phyloP scores from a whole-genome alignment of 2,888 invertebrate species.

The Stictocephala bisonia region DNA sequence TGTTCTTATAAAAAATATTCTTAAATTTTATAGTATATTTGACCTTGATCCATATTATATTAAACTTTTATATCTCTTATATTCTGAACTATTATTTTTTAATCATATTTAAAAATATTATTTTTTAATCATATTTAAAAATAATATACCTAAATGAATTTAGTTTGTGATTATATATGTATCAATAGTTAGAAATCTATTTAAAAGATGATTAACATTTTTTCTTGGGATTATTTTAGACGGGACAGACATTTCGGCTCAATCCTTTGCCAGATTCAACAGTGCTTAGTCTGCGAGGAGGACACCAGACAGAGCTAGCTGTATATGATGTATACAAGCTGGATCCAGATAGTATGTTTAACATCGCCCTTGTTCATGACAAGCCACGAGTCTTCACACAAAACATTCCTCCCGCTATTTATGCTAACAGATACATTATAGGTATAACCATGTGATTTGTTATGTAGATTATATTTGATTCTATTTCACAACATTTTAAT shows the following conservation, averaged over 20 bases:
- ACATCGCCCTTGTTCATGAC: constrained; percentile 65
- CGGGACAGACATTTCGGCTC: constrained; percentile 72
- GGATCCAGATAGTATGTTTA: constrained; percentile 60
- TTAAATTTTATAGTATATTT: too few relatives aligned
- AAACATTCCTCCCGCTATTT: constrained; percentile 75
- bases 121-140: background rate
- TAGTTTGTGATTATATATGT: too few relatives aligned
- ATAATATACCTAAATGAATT: background rate
- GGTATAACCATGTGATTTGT: constrained; percentile 61
- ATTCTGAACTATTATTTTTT: too few relatives aligned
- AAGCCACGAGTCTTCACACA: constrained; percentile 67
- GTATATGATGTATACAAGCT: constrained; percentile 74
- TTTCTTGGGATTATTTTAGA: constrained; percentile 55
- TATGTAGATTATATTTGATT: background rate
- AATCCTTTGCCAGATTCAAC: constrained; percentile 71
- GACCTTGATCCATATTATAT: too few relatives aligned
- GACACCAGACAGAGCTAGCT: constrained; percentile 74
- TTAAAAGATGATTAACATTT: background rate
- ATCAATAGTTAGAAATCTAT: too few relatives aligned
- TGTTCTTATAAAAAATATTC: too few relatives aligned
- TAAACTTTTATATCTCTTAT: too few relatives aligned
- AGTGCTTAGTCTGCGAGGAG: constrained; percentile 75
- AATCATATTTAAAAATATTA: background rate
- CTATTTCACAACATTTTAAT: background rate
- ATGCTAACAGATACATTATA: constrained; percentile 83